Conservation (phyloP, 1,140 invertebrate genomes). For the Fopius arisanus region DNA sequence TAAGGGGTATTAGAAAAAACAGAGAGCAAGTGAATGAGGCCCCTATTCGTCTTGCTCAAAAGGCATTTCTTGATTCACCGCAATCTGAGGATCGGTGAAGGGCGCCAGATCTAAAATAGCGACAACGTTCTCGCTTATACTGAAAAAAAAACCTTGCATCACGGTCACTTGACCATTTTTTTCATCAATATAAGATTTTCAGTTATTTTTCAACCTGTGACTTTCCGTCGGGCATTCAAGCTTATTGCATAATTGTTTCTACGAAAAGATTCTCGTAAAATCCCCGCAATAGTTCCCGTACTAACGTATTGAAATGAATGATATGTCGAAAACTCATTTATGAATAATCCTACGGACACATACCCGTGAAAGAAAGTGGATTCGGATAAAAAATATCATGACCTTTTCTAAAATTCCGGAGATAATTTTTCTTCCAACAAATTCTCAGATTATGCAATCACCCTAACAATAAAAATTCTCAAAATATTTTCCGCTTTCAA, state of each 20-base stretch:
- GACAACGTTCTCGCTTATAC: background rate
- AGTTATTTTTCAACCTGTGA: background rate
- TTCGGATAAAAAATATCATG: no score
- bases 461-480: no score
- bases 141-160: slow-evolving; percentile 8
- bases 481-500: no score
- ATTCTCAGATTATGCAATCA: no score
- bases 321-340: no score
- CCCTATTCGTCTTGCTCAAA: slow-evolving; percentile 7
- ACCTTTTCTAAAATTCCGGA: no score
- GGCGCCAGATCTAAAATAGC: slow-evolving; percentile 10
- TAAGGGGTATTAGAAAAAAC: background rate
- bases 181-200: background rate
- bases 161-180: slow-evolving; percentile 10
- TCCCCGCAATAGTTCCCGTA: background rate
- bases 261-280: background rate
- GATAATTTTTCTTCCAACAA: no score
- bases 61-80: background rate
- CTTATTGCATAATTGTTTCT: background rate
- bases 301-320: background rate
- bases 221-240: background rate
- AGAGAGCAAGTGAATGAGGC: background rate
- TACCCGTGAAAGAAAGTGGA: no score
- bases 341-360: no score
- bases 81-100: background rate